Evolutionary conservation across 1,140 invertebrate species (phyloP), one percentile per base, ranked within the genome.

Genomic region (Forficula auricularia): DNA sequence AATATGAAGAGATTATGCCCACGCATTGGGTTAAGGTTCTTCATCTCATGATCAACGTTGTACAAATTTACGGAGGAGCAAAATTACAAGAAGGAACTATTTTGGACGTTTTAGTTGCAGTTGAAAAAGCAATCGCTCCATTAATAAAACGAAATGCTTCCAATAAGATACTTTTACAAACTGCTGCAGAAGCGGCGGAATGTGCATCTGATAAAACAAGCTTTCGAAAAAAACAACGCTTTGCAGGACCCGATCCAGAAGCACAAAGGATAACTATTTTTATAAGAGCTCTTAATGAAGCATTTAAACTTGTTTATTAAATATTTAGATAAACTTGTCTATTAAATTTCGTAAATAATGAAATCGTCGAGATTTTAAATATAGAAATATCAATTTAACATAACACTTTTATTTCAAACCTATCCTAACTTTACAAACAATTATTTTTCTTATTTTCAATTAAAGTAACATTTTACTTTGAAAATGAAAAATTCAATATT

Each of bases 31-130:
- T 27, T 4, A 27, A 27, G 10, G 22, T 27, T 27, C 10, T 27
- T 4, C 4, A 27, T 6, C 10, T 27, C 4, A 27, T 27, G 22
- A 27, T 62, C 19, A 47, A 58, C 10, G 55, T 55, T 2, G 54
- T 72, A n/a, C 52, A 51, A 38, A 64, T 66, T 44, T 64, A 72
- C 55, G 66, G 70, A 27, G 60, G 65, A 42, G 64, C 66, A 10
- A 49, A 64, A 40, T 54, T 60, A 40, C 69, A 68, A 1, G 65
- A 77, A 45, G 52, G 72, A 48, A 74, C 73, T 14, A 68, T 79
- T 66, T 47, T 69, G 12, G 66, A 70, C 55, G 57, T 64, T 40
- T 54, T 74, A 31, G 41, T 54, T 40, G 50, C 61, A 15, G 64
- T 60, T 3, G 43, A 55, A 35, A 34, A 46, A 31, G 41, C 39